Base-by-base conservation (phyloP, 1,140 invertebrate genomes). In the Limonius californicus region DNA sequence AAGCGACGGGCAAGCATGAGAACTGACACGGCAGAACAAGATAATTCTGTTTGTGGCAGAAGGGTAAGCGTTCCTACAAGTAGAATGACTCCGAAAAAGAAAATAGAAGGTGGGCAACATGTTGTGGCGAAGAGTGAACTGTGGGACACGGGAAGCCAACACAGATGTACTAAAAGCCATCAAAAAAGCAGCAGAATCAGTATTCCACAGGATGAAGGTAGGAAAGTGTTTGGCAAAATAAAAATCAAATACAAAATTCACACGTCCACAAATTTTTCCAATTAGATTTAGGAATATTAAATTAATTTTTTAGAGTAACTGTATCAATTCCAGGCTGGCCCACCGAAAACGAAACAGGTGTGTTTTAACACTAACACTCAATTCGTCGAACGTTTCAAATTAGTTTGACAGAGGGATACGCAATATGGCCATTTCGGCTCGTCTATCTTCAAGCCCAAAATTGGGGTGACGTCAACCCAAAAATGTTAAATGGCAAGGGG, bases 111-210 rank as follows among this genome's bases (percentile, higher is more conserved):
- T 56, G 72, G 75, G 1, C 74, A 72, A 1, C 75, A 77, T 62
- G 69, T 77, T 6, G 75, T 77, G 9, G 68, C 74, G 0, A 77
- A 77, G 57, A 76, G 74, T 60, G 75, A 77, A 60, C 62, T 77
- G 2, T 77, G 75, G 75, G 73, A 77, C 59, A 77, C 74, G 1
- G 74, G 74, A 3, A 72, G 57, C 42, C 74, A 76, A 23, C 75
- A 76, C 54, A 56, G 73, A 14, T 75, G 72, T 39, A 62, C 56
- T 30, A 73, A 73, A 45, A 27, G 50, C 21, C 69, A 75, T 63
- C 70, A 72, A 59, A 70, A 75, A 62, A 62, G 55, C 12, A 65
- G 64, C 45, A 64, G 71, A 45, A 63, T 72, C 32, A 72, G 68
- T 60, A 65, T 72, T 59, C 57, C 66, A 2, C 71, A 70, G 39